phyloP scores from a whole-genome alignment of 2,113 vertebrate species.

The Propithecus coquereli region DNA sequence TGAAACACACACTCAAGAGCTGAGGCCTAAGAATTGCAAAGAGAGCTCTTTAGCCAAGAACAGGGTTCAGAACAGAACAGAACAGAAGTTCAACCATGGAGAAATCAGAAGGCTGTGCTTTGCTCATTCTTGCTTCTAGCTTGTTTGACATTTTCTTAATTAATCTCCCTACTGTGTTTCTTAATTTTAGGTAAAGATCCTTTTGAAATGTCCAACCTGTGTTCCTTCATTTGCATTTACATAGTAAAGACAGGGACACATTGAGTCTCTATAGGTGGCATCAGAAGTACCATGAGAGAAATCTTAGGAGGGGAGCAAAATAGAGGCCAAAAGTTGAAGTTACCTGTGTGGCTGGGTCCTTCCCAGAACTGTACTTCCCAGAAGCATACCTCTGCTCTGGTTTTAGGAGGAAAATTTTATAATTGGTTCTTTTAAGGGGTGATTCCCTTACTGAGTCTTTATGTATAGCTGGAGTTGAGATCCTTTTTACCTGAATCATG shows the following conservation, averaged over 20 bases:
- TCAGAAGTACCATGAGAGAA: background rate
- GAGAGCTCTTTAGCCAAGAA: background rate
- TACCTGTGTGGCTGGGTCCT: background rate
- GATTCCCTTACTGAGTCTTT: background rate
- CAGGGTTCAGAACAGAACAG: background rate
- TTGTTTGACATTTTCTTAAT: background rate
- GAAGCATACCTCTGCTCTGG: background rate
- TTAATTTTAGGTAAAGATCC: background rate
- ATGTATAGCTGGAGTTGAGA: background rate
- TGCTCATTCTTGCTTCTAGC: background rate
- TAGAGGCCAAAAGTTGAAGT: background rate
- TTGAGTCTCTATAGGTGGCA: background rate
- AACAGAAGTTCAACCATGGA: background rate
- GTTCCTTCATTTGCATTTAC: background rate
- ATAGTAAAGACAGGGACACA: background rate
- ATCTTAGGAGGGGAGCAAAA: background rate
- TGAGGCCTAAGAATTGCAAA: background rate
- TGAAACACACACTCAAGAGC: background rate
- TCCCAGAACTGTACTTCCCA: background rate
- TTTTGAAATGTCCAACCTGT: background rate
- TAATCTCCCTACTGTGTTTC: background rate
- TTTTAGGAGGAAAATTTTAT: constrained; percentile 21
- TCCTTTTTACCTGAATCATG: background rate
- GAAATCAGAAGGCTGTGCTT: background rate
- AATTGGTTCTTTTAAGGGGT: background rate